phyloP scores from a whole-genome alignment of 2,113 vertebrate species.

The Thamnophis sirtalis region DNA sequence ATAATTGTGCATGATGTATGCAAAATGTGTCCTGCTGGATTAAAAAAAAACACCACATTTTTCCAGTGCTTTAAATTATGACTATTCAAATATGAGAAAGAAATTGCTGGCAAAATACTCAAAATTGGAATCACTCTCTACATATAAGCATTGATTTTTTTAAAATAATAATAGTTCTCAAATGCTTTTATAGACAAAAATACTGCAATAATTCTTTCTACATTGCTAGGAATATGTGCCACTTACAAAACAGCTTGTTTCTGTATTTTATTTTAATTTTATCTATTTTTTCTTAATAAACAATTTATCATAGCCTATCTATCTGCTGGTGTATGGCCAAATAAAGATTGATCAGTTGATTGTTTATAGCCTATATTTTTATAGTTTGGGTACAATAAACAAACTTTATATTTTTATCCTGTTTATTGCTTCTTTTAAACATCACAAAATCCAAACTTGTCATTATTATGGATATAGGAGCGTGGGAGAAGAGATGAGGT shows the following conservation, averaged over 20 bases:
- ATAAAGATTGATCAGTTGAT: neutral
- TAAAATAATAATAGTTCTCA: neutral
- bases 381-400: neutral
- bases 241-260: neutral
- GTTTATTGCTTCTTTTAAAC: neutral
- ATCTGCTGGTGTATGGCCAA: neutral
- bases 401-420: neutral
- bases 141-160: neutral
- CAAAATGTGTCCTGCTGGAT: neutral
- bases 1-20: neutral
- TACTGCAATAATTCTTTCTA: neutral
- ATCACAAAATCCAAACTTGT: neutral
- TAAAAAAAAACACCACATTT: neutral
- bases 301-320: conserved; percentile 4
- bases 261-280: neutral
- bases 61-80: neutral
- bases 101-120: neutral
- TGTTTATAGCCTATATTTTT: neutral
- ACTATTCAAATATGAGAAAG: neutral
- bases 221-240: neutral
- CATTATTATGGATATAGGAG: neutral
- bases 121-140: neutral
- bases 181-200: neutral
- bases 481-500: neutral
- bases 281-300: neutral